Conservation (phyloP, 2,888 invertebrate genomes). For the Cyaniris semiargus region DNA sequence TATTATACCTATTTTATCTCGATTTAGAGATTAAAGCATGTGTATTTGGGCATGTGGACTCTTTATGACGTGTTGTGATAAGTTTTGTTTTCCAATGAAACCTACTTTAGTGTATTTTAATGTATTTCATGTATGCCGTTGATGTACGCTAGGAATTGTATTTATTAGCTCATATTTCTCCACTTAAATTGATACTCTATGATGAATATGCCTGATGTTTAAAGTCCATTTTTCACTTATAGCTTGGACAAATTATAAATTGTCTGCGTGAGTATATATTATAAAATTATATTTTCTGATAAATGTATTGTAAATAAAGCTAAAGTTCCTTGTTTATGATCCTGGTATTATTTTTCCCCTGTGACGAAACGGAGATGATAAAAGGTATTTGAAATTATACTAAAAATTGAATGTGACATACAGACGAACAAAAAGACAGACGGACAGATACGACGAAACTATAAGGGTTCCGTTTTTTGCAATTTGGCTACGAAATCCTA, state of each 20-base stretch:
- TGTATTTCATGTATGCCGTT: constrained; percentile 20
- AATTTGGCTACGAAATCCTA: neutral
- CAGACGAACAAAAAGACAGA: no score
- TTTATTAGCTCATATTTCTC: constrained; percentile 3
- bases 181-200: constrained; percentile 11
- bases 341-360: constrained; percentile 37
- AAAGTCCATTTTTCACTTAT: constrained; percentile 26
- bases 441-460: no score
- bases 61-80: constrained; percentile 22
- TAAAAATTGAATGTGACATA: no score
- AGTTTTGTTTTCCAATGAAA: constrained; percentile 18
- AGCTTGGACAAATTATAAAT: constrained; percentile 32
- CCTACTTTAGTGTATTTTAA: neutral
- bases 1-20: neutral
- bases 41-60: neutral
- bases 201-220: neutral
- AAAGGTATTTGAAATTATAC: no score
- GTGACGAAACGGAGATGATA: no score
- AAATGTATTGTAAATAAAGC: constrained; percentile 78
- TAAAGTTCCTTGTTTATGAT: constrained; percentile 78
- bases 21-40: neutral
- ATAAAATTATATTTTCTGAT: constrained; percentile 69
- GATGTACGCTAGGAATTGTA: constrained; percentile 21
- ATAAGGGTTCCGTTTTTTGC: no score
- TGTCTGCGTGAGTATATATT: constrained; percentile 51